Percentiles rank a stretch among this genome's conserved stretches.
These are phyloP conservation scores for Glaucomys volans DNA, from an alignment of 2,113 vertebrate genomes.

Conservation along the genomic window DNA sequence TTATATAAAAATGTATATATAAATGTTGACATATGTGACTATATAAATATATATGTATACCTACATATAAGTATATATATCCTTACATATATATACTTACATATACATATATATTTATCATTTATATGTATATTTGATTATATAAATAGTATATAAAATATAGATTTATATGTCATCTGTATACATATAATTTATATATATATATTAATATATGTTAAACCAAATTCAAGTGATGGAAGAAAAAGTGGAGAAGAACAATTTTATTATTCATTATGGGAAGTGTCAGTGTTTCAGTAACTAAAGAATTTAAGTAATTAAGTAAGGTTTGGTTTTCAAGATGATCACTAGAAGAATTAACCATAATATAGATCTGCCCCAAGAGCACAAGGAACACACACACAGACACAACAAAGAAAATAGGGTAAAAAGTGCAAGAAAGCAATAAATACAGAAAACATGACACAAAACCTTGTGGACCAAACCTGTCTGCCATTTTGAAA, in stretches of 20 bases:
- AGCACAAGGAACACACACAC: neutral
- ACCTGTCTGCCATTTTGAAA: neutral
- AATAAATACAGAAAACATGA: neutral
- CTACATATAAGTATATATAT: no score
- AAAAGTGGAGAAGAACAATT: neutral
- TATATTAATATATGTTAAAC: neutral
- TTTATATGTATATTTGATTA: no score
- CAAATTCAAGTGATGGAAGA: neutral
- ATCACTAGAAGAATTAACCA: neutral
- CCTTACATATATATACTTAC: no score
- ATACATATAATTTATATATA: neutral
- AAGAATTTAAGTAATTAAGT: neutral
- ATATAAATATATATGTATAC: no score
- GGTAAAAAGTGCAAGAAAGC: neutral
- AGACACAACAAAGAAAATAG: neutral
- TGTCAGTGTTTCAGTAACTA: constrained; percentile 7
- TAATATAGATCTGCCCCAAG: neutral
- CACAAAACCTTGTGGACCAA: neutral
- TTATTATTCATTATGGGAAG: neutral
- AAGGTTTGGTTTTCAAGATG: neutral
- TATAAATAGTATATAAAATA: no score
- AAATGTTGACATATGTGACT: no score
- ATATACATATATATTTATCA: no score
- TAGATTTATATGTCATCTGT: no score
- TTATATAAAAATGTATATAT: no score